Conservation (phyloP, 2,113 vertebrate genomes). For the Theropithecus gelada region DNA sequence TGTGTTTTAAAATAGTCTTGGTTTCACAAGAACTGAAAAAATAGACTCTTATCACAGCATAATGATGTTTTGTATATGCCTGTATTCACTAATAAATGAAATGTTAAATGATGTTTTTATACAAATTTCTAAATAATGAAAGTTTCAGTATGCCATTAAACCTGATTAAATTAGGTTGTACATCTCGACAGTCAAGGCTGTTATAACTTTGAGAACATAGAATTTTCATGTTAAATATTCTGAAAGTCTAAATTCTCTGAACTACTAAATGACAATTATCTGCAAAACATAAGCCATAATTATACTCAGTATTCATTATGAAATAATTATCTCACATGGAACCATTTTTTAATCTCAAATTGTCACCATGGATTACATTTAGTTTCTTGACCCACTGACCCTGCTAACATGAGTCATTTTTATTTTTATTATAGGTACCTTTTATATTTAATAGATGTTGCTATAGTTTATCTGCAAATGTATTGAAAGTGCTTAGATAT, state of each 20-base stretch:
- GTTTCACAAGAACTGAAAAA: background rate
- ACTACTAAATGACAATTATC: background rate
- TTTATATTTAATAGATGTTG: background rate
- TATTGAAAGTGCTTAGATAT: background rate
- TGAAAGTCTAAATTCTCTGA: background rate
- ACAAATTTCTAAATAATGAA: background rate
- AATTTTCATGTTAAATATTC: background rate
- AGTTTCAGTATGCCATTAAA: background rate
- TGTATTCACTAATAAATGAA: background rate
- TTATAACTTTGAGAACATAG: background rate
- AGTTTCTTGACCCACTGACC: background rate
- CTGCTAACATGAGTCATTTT: background rate
- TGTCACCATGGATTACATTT: background rate
- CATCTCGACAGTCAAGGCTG: fast-evolving
- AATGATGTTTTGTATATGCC: background rate
- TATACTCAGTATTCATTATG: background rate
- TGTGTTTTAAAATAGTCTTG: background rate
- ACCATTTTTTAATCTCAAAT: background rate
- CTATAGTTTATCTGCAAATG: background rate
- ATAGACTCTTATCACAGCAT: background rate
- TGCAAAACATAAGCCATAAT: background rate
- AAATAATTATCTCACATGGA: background rate
- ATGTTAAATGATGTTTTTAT: background rate
- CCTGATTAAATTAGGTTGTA: background rate
- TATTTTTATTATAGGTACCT: background rate